Conservation (phyloP, 2,113 vertebrate genomes). For the Rhinichthys klamathensis region DNA sequence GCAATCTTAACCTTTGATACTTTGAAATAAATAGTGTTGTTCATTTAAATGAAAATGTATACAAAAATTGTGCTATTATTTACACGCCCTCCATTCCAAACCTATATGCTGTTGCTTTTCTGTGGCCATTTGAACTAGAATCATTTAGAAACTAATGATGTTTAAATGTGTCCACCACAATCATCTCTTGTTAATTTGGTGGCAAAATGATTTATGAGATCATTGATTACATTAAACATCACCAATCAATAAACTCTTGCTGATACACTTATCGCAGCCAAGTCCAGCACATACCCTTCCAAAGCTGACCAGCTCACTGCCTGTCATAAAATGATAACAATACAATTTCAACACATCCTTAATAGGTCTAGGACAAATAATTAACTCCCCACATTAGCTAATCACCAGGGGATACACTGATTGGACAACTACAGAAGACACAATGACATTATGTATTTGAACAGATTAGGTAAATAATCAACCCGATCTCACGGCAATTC, state of each 20-base stretch:
- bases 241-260: constrained; percentile 19
- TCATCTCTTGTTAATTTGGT: constrained; percentile 9
- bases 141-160: neutral
- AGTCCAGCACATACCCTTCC: neutral
- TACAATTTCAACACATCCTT: neutral
- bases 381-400: neutral
- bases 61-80: neutral
- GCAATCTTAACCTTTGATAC: neutral
- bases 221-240: constrained; percentile 12
- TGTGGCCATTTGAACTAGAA: neutral
- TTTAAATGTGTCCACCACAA: neutral
- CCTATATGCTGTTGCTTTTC: neutral
- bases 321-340: constrained; percentile 30
- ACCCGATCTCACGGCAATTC: neutral
- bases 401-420: neutral
- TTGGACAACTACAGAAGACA: neutral
- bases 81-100: neutral
- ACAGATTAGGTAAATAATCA: neutral
- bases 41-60: neutral
- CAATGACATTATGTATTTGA: neutral
- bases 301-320: neutral
- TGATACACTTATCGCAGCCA: constrained; percentile 13
- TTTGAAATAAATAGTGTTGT: neutral
- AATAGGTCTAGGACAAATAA: constrained; percentile 15
- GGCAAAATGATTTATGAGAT: constrained; percentile 11